Percentiles rank a stretch among this genome's conserved stretches.
Evolutionary conservation across 2,113 vertebrate genomes (phyloP).

Genomic region (Acinonyx jubatus): DNA sequence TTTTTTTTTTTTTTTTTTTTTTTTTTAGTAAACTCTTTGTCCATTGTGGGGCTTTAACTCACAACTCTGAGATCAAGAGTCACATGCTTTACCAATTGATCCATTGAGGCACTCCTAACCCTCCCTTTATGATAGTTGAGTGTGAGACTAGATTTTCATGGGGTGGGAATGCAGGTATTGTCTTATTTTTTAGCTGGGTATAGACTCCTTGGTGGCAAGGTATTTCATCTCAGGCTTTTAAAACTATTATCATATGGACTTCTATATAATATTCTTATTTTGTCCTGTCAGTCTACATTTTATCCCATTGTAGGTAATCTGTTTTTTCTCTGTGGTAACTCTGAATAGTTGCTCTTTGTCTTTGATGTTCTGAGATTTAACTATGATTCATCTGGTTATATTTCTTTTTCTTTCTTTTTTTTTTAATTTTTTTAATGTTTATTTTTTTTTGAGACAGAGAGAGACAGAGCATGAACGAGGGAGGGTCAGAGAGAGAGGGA

Average conservation of each 20-base stretch:
- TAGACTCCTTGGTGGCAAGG: neutral
- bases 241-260: neutral
- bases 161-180: neutral
- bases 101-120: neutral
- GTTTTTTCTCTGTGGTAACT: neutral
- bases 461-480: no score
- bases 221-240: neutral
- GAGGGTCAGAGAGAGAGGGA: no score
- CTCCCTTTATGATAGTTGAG: neutral
- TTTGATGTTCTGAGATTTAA: neutral
- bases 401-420: neutral
- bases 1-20: neutral
- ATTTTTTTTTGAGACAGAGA: no score
- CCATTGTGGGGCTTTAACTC: neutral
- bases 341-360: neutral
- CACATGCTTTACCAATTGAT: neutral
- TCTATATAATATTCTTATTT: neutral
- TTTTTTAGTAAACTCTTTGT: neutral
- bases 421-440: no score
- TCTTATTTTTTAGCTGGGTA: neutral
- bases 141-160: neutral
- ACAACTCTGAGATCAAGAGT: neutral
- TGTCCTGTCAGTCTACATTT: neutral
- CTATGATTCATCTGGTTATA: neutral
- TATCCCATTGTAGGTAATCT: neutral